Base-by-base conservation (phyloP, 2,888 invertebrate species). In the Trissonchulus sp. region DNA sequence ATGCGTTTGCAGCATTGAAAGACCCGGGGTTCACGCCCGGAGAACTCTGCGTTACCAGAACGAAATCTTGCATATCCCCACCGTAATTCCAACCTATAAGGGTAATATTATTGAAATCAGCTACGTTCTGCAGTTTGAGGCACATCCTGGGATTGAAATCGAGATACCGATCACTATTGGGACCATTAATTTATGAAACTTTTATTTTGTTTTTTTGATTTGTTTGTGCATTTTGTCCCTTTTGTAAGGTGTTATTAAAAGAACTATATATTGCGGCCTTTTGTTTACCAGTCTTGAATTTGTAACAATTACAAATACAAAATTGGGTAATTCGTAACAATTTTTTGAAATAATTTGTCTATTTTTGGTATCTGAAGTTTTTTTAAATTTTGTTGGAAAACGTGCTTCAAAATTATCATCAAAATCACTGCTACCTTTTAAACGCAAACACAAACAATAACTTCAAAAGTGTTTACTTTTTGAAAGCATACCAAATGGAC, bases 121-220 rank as follows among this genome's bases (percentile, higher is more conserved):
- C 18, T 75, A 75, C 62, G 62, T 75, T 2, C 37, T 75, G 23
- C 73, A 69, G n/a, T 48, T 75, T 18, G 38, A 74, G 37, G 75
- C 75, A 3, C n/a, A 74, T 3, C 75, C 75, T 30, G 75, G 60
- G 2, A 74, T 75, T 23, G 75, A 75, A 74, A 74, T 75, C 35
- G 72, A 74, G n/a, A 75, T 75, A 60, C 75, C 75, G 60, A 74
- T 75, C n/a, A 75, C 73, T n/a, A 74, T 75, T 28, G 75, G 73
- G 2, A 74, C 74, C 15, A 28, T 28, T 3, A n/a, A 38, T 28
- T 71, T 28, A 71, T 33, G 33, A 71, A n/a, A n/a, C n/a, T n/a
- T n/a, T n/a, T n/a, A n/a, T n/a, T 48, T 18, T 18, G 48, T 18
- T 48, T 48, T 15, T 18, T 48, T n/a, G n/a, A n/a, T n/a, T n/a